Percentiles rank a stretch among this genome's conserved stretches.
Conservation (phyloP, 23 tunicate genomes). For the Aplidium turbinatum region DNA sequence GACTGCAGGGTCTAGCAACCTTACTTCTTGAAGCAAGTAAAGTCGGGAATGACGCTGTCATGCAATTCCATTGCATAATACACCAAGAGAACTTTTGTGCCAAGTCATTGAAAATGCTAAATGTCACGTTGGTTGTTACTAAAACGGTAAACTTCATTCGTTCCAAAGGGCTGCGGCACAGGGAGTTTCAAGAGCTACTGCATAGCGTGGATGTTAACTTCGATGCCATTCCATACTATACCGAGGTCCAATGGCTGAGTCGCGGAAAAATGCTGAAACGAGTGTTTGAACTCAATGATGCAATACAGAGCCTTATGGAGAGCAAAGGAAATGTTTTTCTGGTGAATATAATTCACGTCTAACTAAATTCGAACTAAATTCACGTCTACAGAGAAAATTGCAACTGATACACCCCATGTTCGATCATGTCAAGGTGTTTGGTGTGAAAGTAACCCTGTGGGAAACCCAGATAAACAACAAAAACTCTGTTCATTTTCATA, state of each 20-base stretch:
- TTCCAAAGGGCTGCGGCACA: constrained; percentile 53
- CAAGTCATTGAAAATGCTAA: constrained; percentile 40
- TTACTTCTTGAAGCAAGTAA: constrained; percentile 36
- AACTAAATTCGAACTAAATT: constrained; percentile 31
- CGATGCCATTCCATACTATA: constrained; percentile 49
- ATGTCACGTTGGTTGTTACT: constrained; percentile 47
- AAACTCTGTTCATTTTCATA: constrained; percentile 64
- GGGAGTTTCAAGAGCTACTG: constrained; percentile 59
- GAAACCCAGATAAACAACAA: constrained; percentile 63
- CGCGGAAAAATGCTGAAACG: constrained; percentile 42
- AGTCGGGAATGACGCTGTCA: constrained; percentile 37
- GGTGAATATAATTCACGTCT: constrained; percentile 45
- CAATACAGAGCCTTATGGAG: constrained; percentile 36
- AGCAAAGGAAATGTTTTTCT: constrained; percentile 29
- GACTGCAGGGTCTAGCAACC: constrained; percentile 21
- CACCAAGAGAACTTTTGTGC: constrained; percentile 49
- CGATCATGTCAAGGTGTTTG: constrained; percentile 61
- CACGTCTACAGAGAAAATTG: constrained; percentile 31
- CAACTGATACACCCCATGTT: constrained; percentile 34
- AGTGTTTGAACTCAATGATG: constrained; percentile 53
- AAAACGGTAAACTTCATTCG: constrained; percentile 51
- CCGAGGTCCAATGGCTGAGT: constrained; percentile 37
- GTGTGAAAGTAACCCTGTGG: constrained; percentile 54
- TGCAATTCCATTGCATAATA: constrained; percentile 44
- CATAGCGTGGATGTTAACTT: constrained; percentile 49